phyloP scores from a whole-genome alignment of 2,113 vertebrate species.

The Eulemur rufifrons region DNA sequence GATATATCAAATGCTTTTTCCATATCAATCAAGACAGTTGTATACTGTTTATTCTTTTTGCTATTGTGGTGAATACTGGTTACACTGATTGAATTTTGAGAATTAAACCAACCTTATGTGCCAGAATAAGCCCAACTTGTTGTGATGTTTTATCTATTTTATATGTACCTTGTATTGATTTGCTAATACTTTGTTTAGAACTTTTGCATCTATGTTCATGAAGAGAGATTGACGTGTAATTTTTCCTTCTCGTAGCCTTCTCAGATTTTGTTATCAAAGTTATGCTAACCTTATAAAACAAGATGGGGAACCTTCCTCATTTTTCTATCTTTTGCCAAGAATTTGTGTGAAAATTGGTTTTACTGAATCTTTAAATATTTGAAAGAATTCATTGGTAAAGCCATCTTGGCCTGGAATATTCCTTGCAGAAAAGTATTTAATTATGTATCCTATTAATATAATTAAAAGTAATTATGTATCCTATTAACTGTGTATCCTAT shows the following conservation, averaged over 20 bases:
- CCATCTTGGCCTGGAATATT: background rate
- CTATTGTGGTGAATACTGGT: background rate
- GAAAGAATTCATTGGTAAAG: slow-evolving; percentile 23
- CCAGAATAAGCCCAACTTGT: background rate
- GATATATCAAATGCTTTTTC: background rate
- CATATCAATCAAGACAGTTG: background rate
- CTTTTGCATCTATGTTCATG: slow-evolving; percentile 15
- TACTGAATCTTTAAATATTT: background rate
- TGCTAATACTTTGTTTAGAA: background rate
- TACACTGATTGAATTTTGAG: background rate
- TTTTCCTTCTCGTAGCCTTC: background rate
- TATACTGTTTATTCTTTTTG: slow-evolving; percentile 8
- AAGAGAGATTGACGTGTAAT: background rate
- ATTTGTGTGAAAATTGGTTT: background rate
- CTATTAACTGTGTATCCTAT: background rate
- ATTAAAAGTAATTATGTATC: background rate
- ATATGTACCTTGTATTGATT: background rate
- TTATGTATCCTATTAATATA: background rate
- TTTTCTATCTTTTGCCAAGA: slow-evolving; percentile 14
- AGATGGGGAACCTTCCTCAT: background rate
- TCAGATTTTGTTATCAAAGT: background rate
- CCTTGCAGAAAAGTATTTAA: background rate
- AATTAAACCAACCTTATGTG: background rate
- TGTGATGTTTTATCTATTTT: background rate
- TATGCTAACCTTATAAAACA: background rate